A percentile compares a stretch with the other conserved stretches of the same genome.
phyloP scores from a whole-genome alignment of 64 coral and sea anemone species.

The Pocillopora verrucosa region DNA sequence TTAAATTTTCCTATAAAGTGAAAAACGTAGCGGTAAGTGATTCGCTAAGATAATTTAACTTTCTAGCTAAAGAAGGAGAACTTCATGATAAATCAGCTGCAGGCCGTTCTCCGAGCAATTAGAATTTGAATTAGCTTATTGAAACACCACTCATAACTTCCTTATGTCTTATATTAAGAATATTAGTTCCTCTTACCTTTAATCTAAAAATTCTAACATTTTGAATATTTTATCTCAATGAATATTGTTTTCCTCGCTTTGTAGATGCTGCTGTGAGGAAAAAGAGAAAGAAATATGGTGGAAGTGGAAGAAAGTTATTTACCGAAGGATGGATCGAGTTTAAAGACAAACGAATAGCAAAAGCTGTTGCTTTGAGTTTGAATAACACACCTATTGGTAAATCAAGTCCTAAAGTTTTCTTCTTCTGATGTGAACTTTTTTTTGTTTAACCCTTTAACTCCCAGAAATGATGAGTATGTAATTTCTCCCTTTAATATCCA shows the following conservation, averaged over 20 bases:
- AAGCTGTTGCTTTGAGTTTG: conserved; percentile 78
- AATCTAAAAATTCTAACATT: background rate
- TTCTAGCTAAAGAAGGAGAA: no score
- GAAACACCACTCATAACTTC: no score
- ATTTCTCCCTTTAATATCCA: no score
- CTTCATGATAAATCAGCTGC: no score
- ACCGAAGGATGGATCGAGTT: conserved; percentile 99
- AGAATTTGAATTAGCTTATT: no score
- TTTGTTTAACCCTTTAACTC: background rate
- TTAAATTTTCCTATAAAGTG: no score
- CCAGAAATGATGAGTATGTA: no score
- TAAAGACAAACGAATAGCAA: conserved; percentile 89
- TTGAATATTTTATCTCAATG: background rate
- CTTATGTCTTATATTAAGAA: no score
- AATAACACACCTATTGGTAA: conserved; percentile 95
- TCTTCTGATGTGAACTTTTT: background rate
- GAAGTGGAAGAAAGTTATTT: conserved; percentile 84
- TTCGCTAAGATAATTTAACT: no score
- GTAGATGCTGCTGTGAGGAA: conserved; percentile 76
- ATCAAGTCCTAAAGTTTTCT: background rate
- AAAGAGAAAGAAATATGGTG: conserved; percentile 91
- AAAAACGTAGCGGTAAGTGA: no score
- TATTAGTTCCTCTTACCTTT: background rate
- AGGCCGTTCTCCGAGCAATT: no score
- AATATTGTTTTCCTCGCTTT: conserved; percentile 6